These are phyloP conservation scores for Lucilia cuprina DNA, from an alignment of 1,140 invertebrate species.

Conservation along the genomic window DNA sequence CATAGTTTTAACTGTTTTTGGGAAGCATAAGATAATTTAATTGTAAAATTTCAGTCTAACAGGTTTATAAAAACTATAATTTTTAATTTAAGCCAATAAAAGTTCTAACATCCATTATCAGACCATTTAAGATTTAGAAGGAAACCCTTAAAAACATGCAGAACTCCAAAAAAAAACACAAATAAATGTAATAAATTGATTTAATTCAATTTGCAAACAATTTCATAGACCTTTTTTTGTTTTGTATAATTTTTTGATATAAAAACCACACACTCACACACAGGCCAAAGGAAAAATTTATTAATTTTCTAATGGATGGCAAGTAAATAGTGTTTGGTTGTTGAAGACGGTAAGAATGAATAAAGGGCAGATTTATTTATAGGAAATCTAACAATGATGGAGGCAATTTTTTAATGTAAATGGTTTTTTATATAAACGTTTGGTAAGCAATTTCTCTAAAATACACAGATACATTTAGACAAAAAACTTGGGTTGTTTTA, in stretches of 20 bases:
- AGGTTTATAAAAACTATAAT: too few species aligned
- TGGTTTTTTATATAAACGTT: not conserved
- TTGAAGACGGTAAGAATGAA: not conserved
- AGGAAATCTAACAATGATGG: not conserved
- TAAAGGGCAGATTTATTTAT: not conserved
- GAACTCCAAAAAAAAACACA: not conserved
- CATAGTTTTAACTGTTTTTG: not conserved
- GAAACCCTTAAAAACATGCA: not conserved
- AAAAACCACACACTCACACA: not conserved
- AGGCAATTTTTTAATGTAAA: constrained; percentile 16
- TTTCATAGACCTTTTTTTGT: not conserved
- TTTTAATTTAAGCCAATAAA: too few species aligned
- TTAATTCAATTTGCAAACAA: constrained; percentile 12
- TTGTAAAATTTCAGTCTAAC: too few species aligned
- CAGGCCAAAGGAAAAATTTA: not conserved
- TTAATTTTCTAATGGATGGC: constrained; percentile 30
- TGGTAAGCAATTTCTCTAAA: constrained; percentile 26
- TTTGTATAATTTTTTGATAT: not conserved
- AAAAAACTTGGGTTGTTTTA: not conserved
- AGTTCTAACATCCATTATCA: too few species aligned
- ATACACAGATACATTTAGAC: too few species aligned
- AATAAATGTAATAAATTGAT: constrained; percentile 22
- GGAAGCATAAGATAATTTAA: too few species aligned
- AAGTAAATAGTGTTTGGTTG: not conserved
- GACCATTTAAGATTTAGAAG: not conserved